Conservation (phyloP, 2,797 vertebrate species). For the Neoniphon sammara region DNA sequence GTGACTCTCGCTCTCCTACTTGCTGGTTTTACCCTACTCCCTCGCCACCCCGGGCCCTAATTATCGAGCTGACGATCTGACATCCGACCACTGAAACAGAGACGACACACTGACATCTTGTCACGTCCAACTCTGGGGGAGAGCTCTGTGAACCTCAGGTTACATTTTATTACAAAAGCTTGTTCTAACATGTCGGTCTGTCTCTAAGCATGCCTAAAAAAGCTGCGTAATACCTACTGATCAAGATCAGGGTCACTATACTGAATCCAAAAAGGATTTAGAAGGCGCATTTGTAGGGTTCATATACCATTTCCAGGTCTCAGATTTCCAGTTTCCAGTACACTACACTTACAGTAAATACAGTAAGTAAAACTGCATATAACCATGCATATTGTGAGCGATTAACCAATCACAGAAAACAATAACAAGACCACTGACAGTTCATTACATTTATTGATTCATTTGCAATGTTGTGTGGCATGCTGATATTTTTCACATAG, state of each 20-base stretch:
- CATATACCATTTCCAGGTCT: neutral
- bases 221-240: neutral
- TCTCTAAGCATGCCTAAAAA: slow-evolving; percentile 6
- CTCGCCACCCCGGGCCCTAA: slow-evolving; percentile 67
- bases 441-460: too few species aligned
- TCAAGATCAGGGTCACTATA: neutral
- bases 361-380: too few species aligned
- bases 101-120: slow-evolving; percentile 66
- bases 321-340: neutral
- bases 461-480: too few species aligned
- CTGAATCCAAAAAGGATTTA: neutral
- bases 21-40: slow-evolving; percentile 64
- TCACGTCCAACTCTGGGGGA: slow-evolving; percentile 58
- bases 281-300: neutral
- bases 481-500: too few species aligned
- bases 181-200: slow-evolving; percentile 13
- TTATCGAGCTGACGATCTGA: slow-evolving; percentile 71
- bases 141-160: slow-evolving; percentile 47
- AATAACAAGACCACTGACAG: too few species aligned
- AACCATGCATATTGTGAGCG: too few species aligned
- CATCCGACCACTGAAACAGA: slow-evolving; percentile 65
- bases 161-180: slow-evolving; percentile 18
- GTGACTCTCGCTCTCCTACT: slow-evolving; percentile 56
- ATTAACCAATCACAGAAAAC: too few species aligned
- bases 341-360: too few species aligned